Percentiles rank a stretch among this genome's conserved stretches.
Evolutionary conservation across 1,140 invertebrate species (phyloP).

Genomic region (Temnothorax nylanderi): DNA sequence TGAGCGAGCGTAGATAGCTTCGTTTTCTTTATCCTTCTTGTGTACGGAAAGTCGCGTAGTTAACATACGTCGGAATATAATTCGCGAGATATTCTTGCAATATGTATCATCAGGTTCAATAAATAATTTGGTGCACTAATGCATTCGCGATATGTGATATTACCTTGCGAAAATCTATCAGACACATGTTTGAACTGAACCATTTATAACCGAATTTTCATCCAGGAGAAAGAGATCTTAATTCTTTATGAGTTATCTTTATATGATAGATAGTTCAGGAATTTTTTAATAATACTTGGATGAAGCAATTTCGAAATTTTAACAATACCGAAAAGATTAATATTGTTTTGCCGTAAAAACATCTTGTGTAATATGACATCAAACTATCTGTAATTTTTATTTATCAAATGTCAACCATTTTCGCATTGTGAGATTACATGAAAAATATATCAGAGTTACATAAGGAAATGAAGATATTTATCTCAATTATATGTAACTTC

Average conservation of each 20-base stretch:
- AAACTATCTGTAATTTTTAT: background rate
- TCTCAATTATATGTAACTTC: background rate
- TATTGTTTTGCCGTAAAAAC: background rate
- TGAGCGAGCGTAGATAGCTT: background rate
- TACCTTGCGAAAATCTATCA: background rate
- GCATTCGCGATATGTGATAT: too few species aligned
- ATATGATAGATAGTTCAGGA: background rate
- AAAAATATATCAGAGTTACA: background rate
- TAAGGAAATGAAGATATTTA: background rate
- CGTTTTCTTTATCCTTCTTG: constrained; percentile 28
- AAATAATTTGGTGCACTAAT: background rate
- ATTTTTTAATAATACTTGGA: background rate
- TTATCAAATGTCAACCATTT: background rate
- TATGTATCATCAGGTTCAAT: background rate
- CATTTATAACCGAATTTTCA: background rate
- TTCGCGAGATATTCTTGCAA: background rate
- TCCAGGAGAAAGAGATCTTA: background rate
- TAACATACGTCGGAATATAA: background rate
- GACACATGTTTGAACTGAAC: background rate
- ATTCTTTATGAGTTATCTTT: background rate
- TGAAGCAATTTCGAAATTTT: background rate
- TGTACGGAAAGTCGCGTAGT: background rate
- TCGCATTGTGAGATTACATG: background rate
- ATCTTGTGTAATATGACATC: background rate
- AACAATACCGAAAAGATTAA: background rate